phyloP scores from a whole-genome alignment of 2,113 vertebrate genomes.

The Nicator chloris region DNA sequence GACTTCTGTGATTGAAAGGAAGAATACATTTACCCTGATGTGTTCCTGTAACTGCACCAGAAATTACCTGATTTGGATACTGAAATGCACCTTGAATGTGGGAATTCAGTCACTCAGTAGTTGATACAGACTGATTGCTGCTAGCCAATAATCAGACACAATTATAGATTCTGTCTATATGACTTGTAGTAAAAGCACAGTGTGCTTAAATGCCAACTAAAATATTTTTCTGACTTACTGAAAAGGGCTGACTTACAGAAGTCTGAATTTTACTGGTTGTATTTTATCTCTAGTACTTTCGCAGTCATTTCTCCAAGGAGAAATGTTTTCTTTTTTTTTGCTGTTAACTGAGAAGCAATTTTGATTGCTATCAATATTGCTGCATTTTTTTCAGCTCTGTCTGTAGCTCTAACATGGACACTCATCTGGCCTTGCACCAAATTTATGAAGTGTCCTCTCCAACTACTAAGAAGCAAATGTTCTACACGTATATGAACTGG shows the following conservation, averaged over 20 bases:
- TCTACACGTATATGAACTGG: neutral
- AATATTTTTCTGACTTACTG: neutral
- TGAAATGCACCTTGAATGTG: neutral
- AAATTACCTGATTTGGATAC: neutral
- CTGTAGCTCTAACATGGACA: neutral
- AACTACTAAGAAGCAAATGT: neutral
- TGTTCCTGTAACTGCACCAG: neutral
- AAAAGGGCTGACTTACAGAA: neutral
- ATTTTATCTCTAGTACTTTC: neutral
- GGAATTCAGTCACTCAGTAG: neutral
- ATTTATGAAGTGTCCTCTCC: neutral
- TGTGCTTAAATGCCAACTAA: neutral
- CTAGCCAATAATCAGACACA: neutral
- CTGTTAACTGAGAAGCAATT: neutral
- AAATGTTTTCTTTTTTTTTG: neutral
- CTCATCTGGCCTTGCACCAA: neutral
- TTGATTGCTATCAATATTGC: neutral
- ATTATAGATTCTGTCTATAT: neutral
- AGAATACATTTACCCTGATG: neutral
- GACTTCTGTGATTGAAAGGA: neutral
- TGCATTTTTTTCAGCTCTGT: neutral
- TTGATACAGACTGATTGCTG: neutral
- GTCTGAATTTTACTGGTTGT: neutral
- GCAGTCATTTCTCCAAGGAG: neutral
- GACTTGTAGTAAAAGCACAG: neutral